phyloP scores from a whole-genome alignment of 1,140 invertebrate genomes.

The Monochamus saltuarius region DNA sequence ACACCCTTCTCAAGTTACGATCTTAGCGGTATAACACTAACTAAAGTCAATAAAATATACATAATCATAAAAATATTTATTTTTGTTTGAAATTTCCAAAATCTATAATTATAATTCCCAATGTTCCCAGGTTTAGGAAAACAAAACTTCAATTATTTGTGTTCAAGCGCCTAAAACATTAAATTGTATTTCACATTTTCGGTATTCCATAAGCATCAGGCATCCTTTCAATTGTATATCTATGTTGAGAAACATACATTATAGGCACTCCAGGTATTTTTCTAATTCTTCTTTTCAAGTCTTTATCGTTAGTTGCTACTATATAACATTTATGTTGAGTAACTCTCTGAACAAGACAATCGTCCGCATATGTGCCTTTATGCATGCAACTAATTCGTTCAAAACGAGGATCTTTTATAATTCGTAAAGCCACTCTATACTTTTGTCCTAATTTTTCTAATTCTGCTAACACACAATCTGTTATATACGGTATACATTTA shows the following conservation, averaged over 20 bases:
- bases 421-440: slow-evolving; percentile 93
- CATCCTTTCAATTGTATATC: slow-evolving; percentile 97
- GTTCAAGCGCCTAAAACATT: too few relatives aligned
- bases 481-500: slow-evolving; percentile 98
- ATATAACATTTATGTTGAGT: slow-evolving; percentile 99
- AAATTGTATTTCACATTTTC: slow-evolving; percentile 56
- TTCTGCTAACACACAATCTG: slow-evolving; percentile 98
- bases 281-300: slow-evolving; percentile 91
- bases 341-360: slow-evolving; percentile 95
- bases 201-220: slow-evolving; percentile 96
- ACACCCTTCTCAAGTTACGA: too few relatives aligned
- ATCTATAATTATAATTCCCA: too few relatives aligned
- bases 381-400: slow-evolving; percentile 91
- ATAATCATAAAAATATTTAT: too few relatives aligned
- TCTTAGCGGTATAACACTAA: too few relatives aligned
- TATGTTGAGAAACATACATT: slow-evolving; percentile 93
- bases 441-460: slow-evolving; percentile 96
- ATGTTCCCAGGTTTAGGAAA: too few relatives aligned
- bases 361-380: slow-evolving; percentile 99
- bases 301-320: slow-evolving; percentile 98
- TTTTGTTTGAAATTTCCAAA: too few relatives aligned
- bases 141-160: too few relatives aligned
- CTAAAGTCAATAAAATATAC: too few relatives aligned
- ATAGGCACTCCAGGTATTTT: slow-evolving; percentile 99
- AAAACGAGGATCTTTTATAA: slow-evolving; percentile 94